These are phyloP conservation scores for Apus apus DNA, from an alignment of 2,113 vertebrate species.

Conservation along the genomic window DNA sequence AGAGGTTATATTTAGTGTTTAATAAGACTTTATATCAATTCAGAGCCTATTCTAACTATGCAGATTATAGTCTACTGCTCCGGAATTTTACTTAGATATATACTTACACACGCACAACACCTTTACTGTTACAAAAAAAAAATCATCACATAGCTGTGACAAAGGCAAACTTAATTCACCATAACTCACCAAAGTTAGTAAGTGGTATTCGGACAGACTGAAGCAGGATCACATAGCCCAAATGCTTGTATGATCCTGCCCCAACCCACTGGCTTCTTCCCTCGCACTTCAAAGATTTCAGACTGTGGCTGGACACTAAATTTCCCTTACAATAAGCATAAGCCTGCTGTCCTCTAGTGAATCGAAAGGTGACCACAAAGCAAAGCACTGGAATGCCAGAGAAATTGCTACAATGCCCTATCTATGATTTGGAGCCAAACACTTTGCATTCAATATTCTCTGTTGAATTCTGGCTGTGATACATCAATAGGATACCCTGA, in stretches of 20 bases:
- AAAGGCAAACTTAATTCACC: not conserved
- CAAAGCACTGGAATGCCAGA: not conserved
- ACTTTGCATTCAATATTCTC: not conserved
- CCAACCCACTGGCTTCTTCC: not conserved
- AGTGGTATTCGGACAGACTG: not conserved
- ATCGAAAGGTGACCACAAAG: not conserved
- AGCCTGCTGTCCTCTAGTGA: not conserved
- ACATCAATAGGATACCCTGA: not conserved
- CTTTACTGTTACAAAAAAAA: not conserved
- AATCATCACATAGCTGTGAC: not conserved
- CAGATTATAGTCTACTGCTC: not conserved
- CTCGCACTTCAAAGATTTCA: not conserved
- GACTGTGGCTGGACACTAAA: fast-evolving
- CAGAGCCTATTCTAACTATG: not conserved
- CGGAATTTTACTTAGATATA: not conserved
- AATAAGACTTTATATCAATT: not conserved
- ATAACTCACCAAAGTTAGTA: not conserved
- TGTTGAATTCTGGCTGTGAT: not conserved
- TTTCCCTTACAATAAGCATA: not conserved
- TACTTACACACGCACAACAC: not conserved
- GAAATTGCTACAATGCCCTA: not conserved
- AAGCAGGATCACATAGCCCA: not conserved
- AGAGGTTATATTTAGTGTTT: not conserved
- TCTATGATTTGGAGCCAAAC: not conserved
- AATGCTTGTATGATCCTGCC: not conserved